Evolutionary conservation across 2,797 vertebrate species (phyloP).

Genomic region (Orientallactaga sibirica): DNA sequence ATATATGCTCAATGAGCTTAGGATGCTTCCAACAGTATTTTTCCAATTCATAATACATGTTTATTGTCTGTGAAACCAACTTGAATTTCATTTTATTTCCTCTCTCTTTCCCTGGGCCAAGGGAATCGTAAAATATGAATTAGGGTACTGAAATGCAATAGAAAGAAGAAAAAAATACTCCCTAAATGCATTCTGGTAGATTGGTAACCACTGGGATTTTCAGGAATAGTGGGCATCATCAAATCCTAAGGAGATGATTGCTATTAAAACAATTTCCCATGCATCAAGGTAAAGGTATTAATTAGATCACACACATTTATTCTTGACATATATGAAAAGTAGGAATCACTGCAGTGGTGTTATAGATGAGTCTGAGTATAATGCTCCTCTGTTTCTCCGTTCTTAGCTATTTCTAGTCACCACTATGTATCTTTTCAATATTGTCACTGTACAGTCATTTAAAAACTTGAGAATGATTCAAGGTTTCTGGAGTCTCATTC

Average conservation of each 20-base stretch:
- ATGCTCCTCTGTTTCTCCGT: background rate
- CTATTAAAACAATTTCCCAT: background rate
- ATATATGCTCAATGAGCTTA: slow-evolving; percentile 34
- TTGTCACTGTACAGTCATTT: background rate
- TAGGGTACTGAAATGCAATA: slow-evolving; percentile 28
- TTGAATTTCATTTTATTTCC: slow-evolving; percentile 37
- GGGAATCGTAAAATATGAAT: slow-evolving; percentile 50
- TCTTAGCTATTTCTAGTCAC: background rate
- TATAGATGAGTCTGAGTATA: background rate
- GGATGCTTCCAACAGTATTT: slow-evolving; percentile 36
- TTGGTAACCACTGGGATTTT: background rate
- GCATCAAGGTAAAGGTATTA: background rate
- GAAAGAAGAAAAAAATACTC: background rate
- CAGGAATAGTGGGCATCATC: background rate
- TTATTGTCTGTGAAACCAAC: slow-evolving; percentile 54
- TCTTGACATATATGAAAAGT: background rate
- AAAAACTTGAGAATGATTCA: background rate
- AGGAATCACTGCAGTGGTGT: background rate
- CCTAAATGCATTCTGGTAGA: background rate
- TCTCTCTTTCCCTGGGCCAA: background rate
- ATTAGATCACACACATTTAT: background rate
- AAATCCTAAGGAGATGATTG: background rate
- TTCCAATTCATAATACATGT: slow-evolving; percentile 66
- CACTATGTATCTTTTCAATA: background rate
- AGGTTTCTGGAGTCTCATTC: background rate